phyloP scores from a whole-genome alignment of 2,888 invertebrate species.

The Lasioglossum pauxillum region DNA sequence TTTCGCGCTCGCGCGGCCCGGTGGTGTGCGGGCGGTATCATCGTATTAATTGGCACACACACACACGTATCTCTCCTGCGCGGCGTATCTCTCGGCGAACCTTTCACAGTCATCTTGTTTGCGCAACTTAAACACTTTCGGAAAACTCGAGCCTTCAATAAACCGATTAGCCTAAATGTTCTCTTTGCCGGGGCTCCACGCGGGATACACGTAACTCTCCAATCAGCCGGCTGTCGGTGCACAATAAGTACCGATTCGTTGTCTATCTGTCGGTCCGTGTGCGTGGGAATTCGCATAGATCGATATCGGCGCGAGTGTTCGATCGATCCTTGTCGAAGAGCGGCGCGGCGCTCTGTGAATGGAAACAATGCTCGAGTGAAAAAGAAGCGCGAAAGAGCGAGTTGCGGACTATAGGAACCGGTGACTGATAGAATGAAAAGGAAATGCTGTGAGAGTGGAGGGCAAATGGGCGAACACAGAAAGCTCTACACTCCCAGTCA shows the following conservation, averaged over 20 bases:
- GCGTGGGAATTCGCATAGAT: constrained; percentile 42
- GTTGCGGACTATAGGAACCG: background rate
- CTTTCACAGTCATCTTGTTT: constrained; percentile 47
- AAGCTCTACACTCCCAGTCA: background rate
- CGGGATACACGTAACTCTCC: constrained; percentile 42
- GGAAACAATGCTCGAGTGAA: constrained; percentile 42
- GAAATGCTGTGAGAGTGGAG: background rate
- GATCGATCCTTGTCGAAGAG: constrained; percentile 45
- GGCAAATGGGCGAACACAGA: background rate
- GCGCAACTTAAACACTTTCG: constrained; percentile 46
- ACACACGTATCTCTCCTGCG: background rate
- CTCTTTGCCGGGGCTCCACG: constrained; percentile 37
- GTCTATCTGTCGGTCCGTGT: constrained; percentile 22
- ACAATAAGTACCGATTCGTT: constrained; percentile 59
- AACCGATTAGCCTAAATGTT: constrained; percentile 61
- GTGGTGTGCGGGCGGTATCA: background rate
- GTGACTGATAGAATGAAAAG: constrained; percentile 16
- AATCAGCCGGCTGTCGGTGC: constrained; percentile 52
- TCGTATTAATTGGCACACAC: constrained; percentile 10
- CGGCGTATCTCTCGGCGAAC: constrained; percentile 8
- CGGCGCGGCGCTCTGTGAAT: constrained; percentile 24
- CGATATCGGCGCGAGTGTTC: constrained; percentile 61
- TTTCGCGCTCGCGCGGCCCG: background rate
- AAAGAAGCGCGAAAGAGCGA: constrained; percentile 3
- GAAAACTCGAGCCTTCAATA: constrained; percentile 53